These are phyloP conservation scores for Drosophila borealis DNA, from an alignment of 2,888 invertebrate genomes.

Conservation along the genomic window DNA sequence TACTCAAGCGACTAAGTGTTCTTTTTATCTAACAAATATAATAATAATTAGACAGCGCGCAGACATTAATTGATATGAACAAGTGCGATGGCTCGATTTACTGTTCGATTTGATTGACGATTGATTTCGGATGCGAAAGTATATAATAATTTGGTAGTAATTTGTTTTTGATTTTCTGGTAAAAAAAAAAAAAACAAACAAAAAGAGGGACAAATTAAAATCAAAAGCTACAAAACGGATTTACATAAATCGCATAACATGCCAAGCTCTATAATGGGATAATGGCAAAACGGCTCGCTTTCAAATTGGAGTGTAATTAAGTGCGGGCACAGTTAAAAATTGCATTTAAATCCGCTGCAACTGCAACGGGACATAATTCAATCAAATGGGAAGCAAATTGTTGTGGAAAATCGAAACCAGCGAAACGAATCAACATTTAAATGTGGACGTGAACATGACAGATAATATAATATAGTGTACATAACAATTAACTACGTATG, in stretches of 20 bases:
- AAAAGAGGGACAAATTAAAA: neutral
- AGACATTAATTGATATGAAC: slow-evolving; percentile 32
- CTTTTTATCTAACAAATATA: neutral
- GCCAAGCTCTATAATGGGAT: slow-evolving; percentile 12
- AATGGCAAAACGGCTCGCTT: neutral
- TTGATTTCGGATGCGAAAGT: neutral
- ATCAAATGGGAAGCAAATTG: slow-evolving; percentile 42
- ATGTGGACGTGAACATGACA: slow-evolving; percentile 16
- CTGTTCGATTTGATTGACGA: neutral
- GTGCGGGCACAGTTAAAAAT: slow-evolving; percentile 4
- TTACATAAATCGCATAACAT: slow-evolving; percentile 11
- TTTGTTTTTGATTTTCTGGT: too few relatives aligned
- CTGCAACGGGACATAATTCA: slow-evolving; percentile 27
- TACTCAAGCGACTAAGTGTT: too few relatives aligned
- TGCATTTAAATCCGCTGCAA: slow-evolving; percentile 18
- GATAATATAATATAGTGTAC: slow-evolving; percentile 26
- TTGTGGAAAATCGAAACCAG: slow-evolving; percentile 15
- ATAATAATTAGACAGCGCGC: slow-evolving; percentile 10
- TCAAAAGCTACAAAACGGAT: neutral
- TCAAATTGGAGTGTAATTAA: slow-evolving; percentile 36
- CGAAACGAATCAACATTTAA: slow-evolving; percentile 12
- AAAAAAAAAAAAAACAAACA: too few relatives aligned
- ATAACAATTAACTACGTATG: slow-evolving; percentile 15
- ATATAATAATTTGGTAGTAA: neutral
- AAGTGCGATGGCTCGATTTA: slow-evolving; percentile 3